phyloP scores from a whole-genome alignment of 2,113 vertebrate species.

The Galbula dea region DNA sequence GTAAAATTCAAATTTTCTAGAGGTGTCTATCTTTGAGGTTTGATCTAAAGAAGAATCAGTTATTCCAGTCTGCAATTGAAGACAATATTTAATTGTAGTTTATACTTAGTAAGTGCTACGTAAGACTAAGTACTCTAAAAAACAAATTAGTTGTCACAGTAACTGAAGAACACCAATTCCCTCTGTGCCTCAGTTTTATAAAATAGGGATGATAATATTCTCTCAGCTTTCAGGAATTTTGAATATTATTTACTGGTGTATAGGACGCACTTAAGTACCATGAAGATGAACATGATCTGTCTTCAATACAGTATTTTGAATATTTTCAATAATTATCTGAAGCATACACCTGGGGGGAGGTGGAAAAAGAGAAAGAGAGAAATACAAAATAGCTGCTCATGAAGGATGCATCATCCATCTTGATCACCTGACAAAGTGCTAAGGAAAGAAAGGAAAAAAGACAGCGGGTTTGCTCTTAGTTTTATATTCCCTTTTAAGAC shows the following conservation, averaged over 20 bases:
- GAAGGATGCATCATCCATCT: neutral
- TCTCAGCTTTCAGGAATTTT: neutral
- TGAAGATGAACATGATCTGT: neutral
- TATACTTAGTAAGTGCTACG: neutral
- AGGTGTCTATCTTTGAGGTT: neutral
- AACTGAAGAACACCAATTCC: neutral
- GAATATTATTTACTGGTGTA: neutral
- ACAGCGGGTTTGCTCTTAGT: neutral
- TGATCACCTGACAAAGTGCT: neutral
- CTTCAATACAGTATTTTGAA: neutral
- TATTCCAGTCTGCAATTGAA: neutral
- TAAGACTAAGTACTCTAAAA: neutral
- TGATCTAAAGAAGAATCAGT: neutral
- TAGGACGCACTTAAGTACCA: neutral
- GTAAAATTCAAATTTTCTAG: neutral
- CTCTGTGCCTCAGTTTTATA: neutral
- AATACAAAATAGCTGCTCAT: neutral
- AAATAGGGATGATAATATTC: neutral
- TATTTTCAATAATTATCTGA: neutral
- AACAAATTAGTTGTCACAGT: fast-evolving
- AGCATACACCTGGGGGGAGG: neutral
- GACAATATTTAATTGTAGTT: neutral
- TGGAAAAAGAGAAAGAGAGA: neutral
- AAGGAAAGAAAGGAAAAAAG: neutral
- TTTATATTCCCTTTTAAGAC: neutral